Base-by-base conservation (phyloP, 2,113 vertebrate genomes). In the Promerops cafer region DNA sequence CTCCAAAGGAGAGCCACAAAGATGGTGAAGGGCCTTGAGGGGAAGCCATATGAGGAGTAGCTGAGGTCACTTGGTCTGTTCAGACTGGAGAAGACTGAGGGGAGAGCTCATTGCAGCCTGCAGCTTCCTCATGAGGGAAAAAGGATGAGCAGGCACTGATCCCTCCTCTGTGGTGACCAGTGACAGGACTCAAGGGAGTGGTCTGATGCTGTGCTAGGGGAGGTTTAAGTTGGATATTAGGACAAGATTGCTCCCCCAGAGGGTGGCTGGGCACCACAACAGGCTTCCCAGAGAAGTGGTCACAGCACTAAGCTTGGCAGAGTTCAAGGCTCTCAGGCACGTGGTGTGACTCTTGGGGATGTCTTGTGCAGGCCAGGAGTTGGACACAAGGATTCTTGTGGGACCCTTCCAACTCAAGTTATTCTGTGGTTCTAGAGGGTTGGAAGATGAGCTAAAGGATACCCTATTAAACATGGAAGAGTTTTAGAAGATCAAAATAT, bases 11-110 rank as follows among this genome's bases (percentile, higher is more conserved):
- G 26, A 13, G 7, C 18, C n/a, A 39, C 23, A 54, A 61, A 13
- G 19, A 40, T 11, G 13, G n/a, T 54, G 28, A 61, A 78, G n/a
- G 33, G 33, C 8, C 39, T 39, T 39, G 15, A 47, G 10, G 11
- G 1, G 24, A 71, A 63, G n/a, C 4, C 0, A 0, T n/a, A 11
- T 21, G 40, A 63, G 10, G 5, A 71, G 30, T 1, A 3, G 35
- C 17, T 49, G 26, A 49, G 30, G 16, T 69, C 54, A 70, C 19
- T 39, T 24, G n/a, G 28, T 49, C 30, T 22, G 6, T 31, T 71
- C n/a, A 71, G n/a, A 28, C 40, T 71, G 40, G 13, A n/a, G 19
- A 4, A 60, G 28, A 61, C 13, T 28, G 56, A 30, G 7, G 14
- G 10, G 23, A 70, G 16, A 70, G n/a, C 10, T 40, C 24, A 26